Evolutionary conservation across 2,797 vertebrate species (phyloP), one percentile per base, ranked within the genome.

Genomic region (Pseudochirops corinnae): DNA sequence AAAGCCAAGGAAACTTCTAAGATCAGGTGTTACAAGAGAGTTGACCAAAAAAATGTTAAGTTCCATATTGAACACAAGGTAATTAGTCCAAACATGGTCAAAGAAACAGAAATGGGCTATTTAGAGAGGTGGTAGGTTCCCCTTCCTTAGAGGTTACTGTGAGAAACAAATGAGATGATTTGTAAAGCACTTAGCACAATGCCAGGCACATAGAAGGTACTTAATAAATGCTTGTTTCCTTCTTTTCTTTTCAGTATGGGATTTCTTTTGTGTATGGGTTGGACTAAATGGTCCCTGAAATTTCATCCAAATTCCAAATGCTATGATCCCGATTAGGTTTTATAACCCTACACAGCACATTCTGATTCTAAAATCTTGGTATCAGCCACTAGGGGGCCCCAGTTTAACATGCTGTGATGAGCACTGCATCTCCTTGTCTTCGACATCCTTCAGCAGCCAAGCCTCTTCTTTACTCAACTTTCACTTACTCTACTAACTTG

Each of bases 341-440:
- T 82, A 46, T 46, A 46, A 46, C 0, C 21, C 60, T 96, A 46
- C 4, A 74, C 46, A 94, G 96, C 28, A 94, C 1, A 57, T 94
- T n/a, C 9, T 92, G 94, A 52, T 29, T 91, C n/a, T 60, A 62
- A 62, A 55, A 94, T 94, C 91, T 92, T 91, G 26, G 39, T 24
- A 26, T 92, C 6, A 94, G 94, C 94, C 96, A 97, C 94, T 26
- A 96, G 93, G 62, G 94, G 94, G 82, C 55, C 91, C 56, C 82
- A 92, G 3, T 14, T n/a, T 96, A 96, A 90, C 28, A 94, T 33
- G 93, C 5, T 95, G 74, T 62, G 95, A 94, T 57, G 91, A 87
- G 39, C 39, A 87, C 39, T 87, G 39, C 39, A 50, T 87, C 18
- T 21, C 14, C 33, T 87, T 1, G 67, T 46, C n/a, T 74, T n/a